These are phyloP conservation scores for Sylvietta virens DNA, from an alignment of 2,113 vertebrate genomes.

Conservation along the genomic window DNA sequence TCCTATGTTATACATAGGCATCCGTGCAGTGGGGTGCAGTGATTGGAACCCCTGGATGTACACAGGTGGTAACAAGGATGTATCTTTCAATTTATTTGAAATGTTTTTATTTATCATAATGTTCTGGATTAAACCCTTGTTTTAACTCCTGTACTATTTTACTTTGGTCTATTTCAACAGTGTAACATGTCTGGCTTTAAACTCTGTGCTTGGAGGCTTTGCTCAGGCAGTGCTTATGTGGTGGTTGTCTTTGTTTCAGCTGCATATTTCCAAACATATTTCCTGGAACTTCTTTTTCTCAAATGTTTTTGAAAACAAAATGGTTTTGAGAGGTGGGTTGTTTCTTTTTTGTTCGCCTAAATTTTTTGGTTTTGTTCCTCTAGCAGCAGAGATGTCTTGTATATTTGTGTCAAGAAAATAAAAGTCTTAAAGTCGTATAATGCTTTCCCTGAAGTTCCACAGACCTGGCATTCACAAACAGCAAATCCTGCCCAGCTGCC, in stretches of 20 bases:
- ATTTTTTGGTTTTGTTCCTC: not conserved
- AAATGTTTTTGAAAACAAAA: not conserved
- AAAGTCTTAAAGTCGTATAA: not conserved
- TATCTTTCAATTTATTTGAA: not conserved
- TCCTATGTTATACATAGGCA: slow-evolving; percentile 50
- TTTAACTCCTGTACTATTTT: not conserved
- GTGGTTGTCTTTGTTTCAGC: not conserved
- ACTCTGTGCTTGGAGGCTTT: not conserved
- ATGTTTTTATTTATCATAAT: not conserved
- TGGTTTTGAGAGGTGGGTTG: not conserved
- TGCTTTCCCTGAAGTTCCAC: not conserved
- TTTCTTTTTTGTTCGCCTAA: not conserved
- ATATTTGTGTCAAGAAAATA: slow-evolving; percentile 14
- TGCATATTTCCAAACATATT: not conserved
- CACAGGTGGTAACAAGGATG: not conserved
- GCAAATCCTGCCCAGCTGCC: not conserved
- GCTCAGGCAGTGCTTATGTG: not conserved
- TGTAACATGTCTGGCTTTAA: not conserved
- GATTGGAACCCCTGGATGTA: not conserved
- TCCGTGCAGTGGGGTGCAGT: not conserved
- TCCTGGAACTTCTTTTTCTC: not conserved
- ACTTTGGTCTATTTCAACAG: not conserved
- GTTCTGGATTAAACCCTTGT: not conserved
- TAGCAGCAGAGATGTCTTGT: not conserved
- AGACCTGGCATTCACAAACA: not conserved